Percentiles rank a stretch among this genome's conserved stretches.
Conservation (phyloP, 2,888 invertebrate species). For the Agrilus biguttatus region DNA sequence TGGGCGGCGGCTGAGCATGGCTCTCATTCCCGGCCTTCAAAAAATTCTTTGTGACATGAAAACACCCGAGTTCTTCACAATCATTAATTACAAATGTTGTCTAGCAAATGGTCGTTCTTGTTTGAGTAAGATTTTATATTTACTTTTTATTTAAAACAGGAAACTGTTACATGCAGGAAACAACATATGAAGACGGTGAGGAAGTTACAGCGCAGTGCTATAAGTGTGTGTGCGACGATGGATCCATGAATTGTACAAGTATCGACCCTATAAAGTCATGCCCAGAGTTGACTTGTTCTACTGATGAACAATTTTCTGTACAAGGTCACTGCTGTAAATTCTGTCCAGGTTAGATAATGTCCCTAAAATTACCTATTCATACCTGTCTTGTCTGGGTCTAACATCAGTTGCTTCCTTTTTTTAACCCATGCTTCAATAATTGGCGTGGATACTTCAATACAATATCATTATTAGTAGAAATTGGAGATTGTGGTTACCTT, state of each 20-base stretch:
- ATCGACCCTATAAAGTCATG: constrained; percentile 60
- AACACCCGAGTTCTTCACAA: too few species aligned
- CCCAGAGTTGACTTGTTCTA: constrained; percentile 63
- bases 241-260: constrained; percentile 62
- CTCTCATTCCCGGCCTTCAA: too few species aligned
- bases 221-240: constrained; percentile 71
- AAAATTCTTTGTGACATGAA: too few species aligned
- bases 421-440: too few species aligned
- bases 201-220: constrained; percentile 60
- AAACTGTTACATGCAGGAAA: constrained; percentile 23
- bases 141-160: constrained; percentile 16
- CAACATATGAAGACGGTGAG: constrained; percentile 66
- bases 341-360: constrained; percentile 54
- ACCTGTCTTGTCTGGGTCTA: too few species aligned
- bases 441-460: too few species aligned
- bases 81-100: too few species aligned
- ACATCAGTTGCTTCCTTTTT: too few species aligned
- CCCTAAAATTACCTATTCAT: neutral
- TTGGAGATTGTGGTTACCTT: too few species aligned
- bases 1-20: too few species aligned
- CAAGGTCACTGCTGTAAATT: constrained; percentile 82
- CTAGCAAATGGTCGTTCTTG: neutral
- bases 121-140: neutral
- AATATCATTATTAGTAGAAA: too few species aligned
- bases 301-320: constrained; percentile 62